These are phyloP conservation scores for Papilio dardanus DNA, from an alignment of 1,140 invertebrate species.

Conservation along the genomic window DNA sequence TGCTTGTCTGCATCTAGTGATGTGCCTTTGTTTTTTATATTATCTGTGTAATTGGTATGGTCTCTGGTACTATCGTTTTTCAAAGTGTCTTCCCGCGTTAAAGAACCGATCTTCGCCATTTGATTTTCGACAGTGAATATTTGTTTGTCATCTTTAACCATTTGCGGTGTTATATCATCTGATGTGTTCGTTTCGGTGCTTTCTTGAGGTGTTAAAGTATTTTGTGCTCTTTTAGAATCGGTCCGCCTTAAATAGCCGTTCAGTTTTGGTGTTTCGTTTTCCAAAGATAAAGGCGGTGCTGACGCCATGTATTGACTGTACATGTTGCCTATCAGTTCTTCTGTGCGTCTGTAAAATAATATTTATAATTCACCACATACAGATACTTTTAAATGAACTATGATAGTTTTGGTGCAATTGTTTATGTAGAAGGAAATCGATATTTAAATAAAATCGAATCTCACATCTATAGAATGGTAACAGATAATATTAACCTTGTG, in stretches of 20 bases:
- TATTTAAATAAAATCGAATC: neutral
- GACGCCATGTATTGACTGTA: conserved; percentile 78
- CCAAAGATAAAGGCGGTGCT: conserved; percentile 67
- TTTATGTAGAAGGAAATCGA: neutral
- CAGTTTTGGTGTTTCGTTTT: conserved; percentile 59
- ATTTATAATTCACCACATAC: neutral
- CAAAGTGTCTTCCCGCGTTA: conserved; percentile 38
- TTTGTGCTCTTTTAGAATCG: conserved; percentile 54
- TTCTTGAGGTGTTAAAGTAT: conserved; percentile 57
- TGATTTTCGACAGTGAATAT: conserved; percentile 72
- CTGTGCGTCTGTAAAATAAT: conserved; percentile 71
- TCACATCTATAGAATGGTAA: conserved; percentile 2
- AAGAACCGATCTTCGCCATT: conserved; percentile 59
- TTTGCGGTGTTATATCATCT: conserved; percentile 66
- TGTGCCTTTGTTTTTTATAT: conserved; percentile 37
- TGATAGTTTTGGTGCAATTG: neutral
- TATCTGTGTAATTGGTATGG: conserved; percentile 41
- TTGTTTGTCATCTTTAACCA: conserved; percentile 56
- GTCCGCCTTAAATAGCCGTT: conserved; percentile 60
- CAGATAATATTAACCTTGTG: conserved; percentile 66
- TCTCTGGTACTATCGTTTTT: conserved; percentile 40
- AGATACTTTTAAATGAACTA: neutral
- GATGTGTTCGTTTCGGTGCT: conserved; percentile 74
- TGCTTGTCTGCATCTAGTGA: neutral
- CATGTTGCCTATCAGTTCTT: conserved; percentile 79